Evolutionary conservation across 2,888 invertebrate genomes (phyloP).

Genomic region (Nysson spinosus): DNA sequence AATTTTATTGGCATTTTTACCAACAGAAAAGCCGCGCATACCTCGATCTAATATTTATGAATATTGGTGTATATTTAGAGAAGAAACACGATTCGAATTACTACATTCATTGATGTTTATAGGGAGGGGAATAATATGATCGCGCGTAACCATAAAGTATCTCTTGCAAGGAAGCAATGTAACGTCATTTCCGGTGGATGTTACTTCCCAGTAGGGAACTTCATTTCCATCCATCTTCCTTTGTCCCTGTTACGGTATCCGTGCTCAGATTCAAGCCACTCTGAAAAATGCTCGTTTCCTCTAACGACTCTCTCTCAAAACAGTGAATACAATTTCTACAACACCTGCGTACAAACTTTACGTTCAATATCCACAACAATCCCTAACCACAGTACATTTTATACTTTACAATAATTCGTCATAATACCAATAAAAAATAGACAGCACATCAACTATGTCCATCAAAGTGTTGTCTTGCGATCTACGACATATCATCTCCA

Average conservation of each 20-base stretch:
- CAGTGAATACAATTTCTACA: conserved; percentile 32
- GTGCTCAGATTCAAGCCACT: conserved; percentile 12
- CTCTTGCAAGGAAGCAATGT: conserved; percentile 13
- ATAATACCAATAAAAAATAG: too few relatives aligned
- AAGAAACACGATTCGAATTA: neutral
- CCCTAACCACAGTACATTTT: too few relatives aligned
- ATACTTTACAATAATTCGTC: too few relatives aligned
- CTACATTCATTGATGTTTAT: conserved; percentile 7
- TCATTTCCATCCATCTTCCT: conserved; percentile 53
- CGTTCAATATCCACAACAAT: too few relatives aligned
- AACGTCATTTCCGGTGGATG: conserved; percentile 29
- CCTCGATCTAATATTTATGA: conserved; percentile 24
- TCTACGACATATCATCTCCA: too few relatives aligned
- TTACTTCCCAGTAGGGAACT: conserved; percentile 33
- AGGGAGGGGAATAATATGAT: conserved; percentile 5
- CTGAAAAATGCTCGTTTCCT: conserved; percentile 42
- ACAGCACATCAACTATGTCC: too few relatives aligned
- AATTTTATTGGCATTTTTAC: neutral
- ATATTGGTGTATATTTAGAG: neutral
- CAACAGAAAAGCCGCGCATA: neutral
- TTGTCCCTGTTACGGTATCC: conserved; percentile 22
- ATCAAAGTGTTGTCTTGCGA: too few relatives aligned
- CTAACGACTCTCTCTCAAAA: conserved; percentile 43
- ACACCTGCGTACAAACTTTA: too few relatives aligned
- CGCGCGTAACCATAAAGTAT: conserved; percentile 24